These are phyloP conservation scores for Physocephala rufipes DNA, from an alignment of 2,888 invertebrate genomes.

Conservation along the genomic window DNA sequence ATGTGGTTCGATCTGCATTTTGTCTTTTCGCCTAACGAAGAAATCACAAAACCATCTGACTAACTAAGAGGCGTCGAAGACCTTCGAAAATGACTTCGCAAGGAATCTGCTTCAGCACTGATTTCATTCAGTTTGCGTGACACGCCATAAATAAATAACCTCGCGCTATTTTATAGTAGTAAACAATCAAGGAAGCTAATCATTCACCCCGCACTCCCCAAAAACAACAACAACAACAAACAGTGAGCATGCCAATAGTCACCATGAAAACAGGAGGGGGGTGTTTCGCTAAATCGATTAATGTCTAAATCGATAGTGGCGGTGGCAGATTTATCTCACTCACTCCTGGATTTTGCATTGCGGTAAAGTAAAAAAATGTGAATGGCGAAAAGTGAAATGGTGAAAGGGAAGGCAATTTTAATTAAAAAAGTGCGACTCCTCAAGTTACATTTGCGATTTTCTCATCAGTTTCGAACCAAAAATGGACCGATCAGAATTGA, in stretches of 20 bases:
- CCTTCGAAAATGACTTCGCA: too few species aligned
- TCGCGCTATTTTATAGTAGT: neutral
- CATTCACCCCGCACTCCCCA: neutral
- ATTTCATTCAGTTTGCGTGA: neutral
- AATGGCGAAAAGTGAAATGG: neutral
- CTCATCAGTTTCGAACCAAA: constrained; percentile 41
- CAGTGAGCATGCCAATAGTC: constrained; percentile 19
- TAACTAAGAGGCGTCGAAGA: too few species aligned
- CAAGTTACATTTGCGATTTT: constrained; percentile 47
- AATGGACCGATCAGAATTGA: constrained; percentile 15
- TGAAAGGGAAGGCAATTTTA: constrained; percentile 40
- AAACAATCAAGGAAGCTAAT: too few species aligned
- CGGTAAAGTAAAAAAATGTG: neutral
- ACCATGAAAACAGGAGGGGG: constrained; percentile 11
- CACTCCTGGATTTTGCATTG: neutral
- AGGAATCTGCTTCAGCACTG: too few species aligned
- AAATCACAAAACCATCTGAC: too few species aligned
- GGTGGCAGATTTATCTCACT: neutral
- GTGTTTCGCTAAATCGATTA: constrained; percentile 1
- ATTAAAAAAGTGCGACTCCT: constrained; percentile 50
- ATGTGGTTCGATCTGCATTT: too few species aligned
- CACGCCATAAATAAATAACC: neutral
- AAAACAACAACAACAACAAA: neutral
- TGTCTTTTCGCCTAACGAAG: too few species aligned
- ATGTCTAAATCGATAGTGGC: neutral